Evolutionary conservation across 2,888 invertebrate species (phyloP).

Genomic region (Drosophila recens): DNA sequence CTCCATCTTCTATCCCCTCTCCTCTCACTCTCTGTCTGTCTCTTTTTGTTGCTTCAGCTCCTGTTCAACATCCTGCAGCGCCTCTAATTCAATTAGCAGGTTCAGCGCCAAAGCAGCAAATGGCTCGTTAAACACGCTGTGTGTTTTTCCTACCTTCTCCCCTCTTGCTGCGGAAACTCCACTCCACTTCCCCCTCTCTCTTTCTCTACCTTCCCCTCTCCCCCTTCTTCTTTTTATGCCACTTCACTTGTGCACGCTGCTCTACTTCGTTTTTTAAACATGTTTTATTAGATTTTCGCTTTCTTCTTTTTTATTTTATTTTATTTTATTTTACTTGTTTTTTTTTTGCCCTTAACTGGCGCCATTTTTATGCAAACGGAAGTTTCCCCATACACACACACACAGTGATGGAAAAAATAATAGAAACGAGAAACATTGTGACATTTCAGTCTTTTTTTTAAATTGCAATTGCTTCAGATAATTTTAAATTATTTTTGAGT

Average conservation of each 20-base stretch:
- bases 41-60: not conserved
- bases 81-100: conserved; percentile 81
- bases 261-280: conserved; percentile 59
- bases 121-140: conserved; percentile 80
- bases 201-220: not conserved
- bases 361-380: conserved; percentile 75
- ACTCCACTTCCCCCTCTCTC: not conserved
- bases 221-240: conserved; percentile 42
- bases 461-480: too few species aligned
- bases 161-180: too few species aligned
- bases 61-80: conserved; percentile 59
- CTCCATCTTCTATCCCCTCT: not conserved
- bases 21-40: conserved; percentile 9
- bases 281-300: conserved; percentile 72
- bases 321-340: conserved; percentile 24
- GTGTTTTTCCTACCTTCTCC: conserved; percentile 41
- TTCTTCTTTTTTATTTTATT: conserved; percentile 22
- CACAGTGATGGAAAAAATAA: not conserved
- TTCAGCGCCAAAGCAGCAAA: conserved; percentile 81
- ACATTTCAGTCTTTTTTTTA: too few species aligned
- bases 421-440: too few species aligned
- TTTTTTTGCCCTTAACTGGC: conserved; percentile 55
- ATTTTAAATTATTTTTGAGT: too few species aligned
- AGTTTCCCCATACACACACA: conserved; percentile 43
- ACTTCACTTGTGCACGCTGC: conserved; percentile 59